Evolutionary conservation across 2,113 vertebrate genomes (phyloP).

Genomic region (Ciconia stormi): DNA sequence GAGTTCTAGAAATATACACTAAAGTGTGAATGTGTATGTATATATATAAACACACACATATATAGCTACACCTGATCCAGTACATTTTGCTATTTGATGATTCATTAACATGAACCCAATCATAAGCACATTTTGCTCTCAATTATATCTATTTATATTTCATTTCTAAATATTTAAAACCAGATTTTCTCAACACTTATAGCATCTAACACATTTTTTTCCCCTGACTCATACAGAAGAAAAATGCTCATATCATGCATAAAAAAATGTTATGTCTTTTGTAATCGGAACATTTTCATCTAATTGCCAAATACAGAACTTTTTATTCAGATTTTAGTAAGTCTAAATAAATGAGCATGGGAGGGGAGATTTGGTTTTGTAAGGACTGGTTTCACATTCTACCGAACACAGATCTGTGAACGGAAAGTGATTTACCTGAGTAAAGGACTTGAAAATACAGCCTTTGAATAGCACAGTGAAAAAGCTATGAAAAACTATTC

Average conservation of each 20-base stretch:
- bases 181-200: background rate
- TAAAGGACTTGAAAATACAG: background rate
- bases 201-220: background rate
- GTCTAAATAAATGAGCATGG: background rate
- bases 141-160: background rate
- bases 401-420: background rate
- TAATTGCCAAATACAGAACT: background rate
- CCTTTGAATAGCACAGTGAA: background rate
- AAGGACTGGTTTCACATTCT: background rate
- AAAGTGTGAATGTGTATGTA: accelerated
- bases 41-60: background rate
- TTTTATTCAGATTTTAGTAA: background rate
- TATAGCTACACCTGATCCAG: background rate
- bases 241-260: background rate
- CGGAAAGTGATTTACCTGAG: background rate
- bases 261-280: background rate
- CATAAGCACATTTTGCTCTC: background rate
- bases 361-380: background rate
- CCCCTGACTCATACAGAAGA: background rate
- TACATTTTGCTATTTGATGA: background rate
- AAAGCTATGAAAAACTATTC: background rate
- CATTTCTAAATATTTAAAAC: background rate
- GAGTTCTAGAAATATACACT: background rate
- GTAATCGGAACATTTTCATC: background rate
- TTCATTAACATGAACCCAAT: background rate